phyloP scores from a whole-genome alignment of 2,888 invertebrate genomes.

The Drosophila rellima region DNA sequence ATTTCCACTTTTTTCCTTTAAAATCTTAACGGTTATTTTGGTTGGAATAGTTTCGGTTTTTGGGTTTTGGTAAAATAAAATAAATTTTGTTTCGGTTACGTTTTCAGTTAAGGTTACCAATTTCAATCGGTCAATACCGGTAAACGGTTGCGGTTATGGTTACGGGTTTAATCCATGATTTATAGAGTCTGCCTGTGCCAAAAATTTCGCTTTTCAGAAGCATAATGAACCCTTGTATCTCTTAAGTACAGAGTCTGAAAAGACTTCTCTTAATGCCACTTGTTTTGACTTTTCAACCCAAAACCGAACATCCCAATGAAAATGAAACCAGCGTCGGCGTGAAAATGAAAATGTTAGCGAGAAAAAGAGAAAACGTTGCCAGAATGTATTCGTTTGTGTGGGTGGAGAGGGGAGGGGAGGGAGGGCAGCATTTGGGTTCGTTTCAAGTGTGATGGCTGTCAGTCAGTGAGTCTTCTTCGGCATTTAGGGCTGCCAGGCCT shows the following conservation, averaged over 20 bases:
- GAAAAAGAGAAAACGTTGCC: slow-evolving; percentile 65
- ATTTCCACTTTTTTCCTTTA: too few relatives aligned
- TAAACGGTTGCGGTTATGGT: too few relatives aligned
- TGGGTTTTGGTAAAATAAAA: too few relatives aligned
- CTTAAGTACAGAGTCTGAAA: not conserved
- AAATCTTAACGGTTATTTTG: too few relatives aligned
- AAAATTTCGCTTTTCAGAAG: too few relatives aligned
- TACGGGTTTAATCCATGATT: too few relatives aligned
- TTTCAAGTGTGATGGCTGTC: slow-evolving; percentile 59
- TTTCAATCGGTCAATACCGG: too few relatives aligned
- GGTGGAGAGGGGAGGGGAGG: slow-evolving; percentile 1
- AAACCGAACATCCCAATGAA: slow-evolving; percentile 60
- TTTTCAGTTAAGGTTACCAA: too few relatives aligned
- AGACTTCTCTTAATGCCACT: slow-evolving; percentile 43
- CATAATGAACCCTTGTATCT: too few relatives aligned
- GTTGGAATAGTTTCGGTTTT: too few relatives aligned
- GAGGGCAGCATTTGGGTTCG: slow-evolving; percentile 39
- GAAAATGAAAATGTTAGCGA: slow-evolving; percentile 68
- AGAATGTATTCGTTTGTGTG: slow-evolving; percentile 33
- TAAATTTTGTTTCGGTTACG: too few relatives aligned
- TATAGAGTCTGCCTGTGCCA: too few relatives aligned
- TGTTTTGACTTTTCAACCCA: slow-evolving; percentile 65
- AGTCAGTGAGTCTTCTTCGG: slow-evolving; percentile 48
- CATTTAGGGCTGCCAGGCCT: slow-evolving; percentile 48
- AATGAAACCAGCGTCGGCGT: slow-evolving; percentile 64